A percentile compares a stretch with the other conserved stretches of the same genome.
Conservation (phyloP, 2,797 vertebrate genomes). For the Propithecus deckenii region DNA sequence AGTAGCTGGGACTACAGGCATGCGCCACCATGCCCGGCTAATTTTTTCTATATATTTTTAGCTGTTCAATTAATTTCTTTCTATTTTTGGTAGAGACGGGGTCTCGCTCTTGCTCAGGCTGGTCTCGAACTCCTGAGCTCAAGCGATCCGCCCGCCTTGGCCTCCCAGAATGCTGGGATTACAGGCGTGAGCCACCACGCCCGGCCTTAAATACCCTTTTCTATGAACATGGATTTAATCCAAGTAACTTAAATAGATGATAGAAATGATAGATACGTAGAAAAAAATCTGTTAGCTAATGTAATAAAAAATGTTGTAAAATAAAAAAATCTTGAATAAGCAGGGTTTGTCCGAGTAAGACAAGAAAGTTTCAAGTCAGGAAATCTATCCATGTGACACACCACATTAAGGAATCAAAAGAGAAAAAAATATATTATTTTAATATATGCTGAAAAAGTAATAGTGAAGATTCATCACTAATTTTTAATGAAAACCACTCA, state of each 20-base stretch:
- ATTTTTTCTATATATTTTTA: too few species aligned
- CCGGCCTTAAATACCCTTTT: background rate
- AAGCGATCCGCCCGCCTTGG: too few species aligned
- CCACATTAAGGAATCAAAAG: background rate
- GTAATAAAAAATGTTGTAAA: background rate
- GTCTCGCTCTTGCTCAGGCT: too few species aligned
- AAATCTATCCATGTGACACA: background rate
- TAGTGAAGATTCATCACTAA: background rate
- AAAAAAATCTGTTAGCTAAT: background rate
- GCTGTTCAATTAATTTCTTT: too few species aligned
- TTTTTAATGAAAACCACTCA: background rate
- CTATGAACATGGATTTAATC: background rate
- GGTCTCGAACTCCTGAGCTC: too few species aligned
- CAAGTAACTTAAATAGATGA: background rate
- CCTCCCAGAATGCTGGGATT: too few species aligned
- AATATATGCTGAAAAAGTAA: background rate
- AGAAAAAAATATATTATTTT: background rate
- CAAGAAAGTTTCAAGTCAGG: background rate
- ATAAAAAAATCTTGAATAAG: background rate
- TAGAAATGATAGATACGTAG: background rate
- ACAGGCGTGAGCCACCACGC: too few species aligned
- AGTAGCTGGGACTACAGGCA: too few species aligned
- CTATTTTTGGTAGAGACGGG: too few species aligned
- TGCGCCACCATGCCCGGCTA: too few species aligned
- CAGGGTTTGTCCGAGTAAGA: background rate